Evolutionary conservation across 2,888 invertebrate species (phyloP), one percentile per base, ranked within the genome.

Genomic region (Polymixis flavicincta): DNA sequence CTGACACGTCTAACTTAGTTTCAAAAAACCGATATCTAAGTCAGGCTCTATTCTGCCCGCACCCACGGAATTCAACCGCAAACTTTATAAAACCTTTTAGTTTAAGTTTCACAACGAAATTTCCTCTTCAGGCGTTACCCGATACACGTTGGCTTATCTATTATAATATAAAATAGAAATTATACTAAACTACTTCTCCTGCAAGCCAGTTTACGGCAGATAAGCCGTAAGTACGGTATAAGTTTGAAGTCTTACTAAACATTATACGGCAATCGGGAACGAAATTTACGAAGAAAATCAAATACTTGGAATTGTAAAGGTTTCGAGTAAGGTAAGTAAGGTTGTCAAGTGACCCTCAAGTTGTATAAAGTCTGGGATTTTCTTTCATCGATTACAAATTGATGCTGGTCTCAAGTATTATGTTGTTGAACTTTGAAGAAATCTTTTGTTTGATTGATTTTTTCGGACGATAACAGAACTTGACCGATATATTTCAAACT

Each of bases 121-220:
- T 86, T 88, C 74, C 82, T 82, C 76, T 85, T 78, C 72, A 82
- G 79, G 81, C 83, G 76, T 82, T 85, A 83, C 79, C 59, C 85
- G 76, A 89, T 87, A 88, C 84, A 88, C 85, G 84, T 82, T 82
- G 81, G 81, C 88, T 89, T 91, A 89, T 89, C 91, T 90, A 86
- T 89, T 91, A 83, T 86, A 88, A 88, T 89, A 88, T 87, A 85
- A 89, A 88, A 89, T 86, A 90, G 86, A 88, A 90, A 90, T 91
- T 89, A 90, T 87, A 82, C 61, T 73, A 82, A 85, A 87, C 89
- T 88, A 89, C 87, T 90, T 87, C 65, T 76, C 80, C 22, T 83
- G 81, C 82, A 87, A 85, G 61, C 57, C 64, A 75, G 75, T 64
- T 81, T 79, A 84, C 78, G 83, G 83, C 79, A 88, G 91, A 91